Evolutionary conservation across 2,113 vertebrate species (phyloP).

Genomic region (Camelus bactrianus): DNA sequence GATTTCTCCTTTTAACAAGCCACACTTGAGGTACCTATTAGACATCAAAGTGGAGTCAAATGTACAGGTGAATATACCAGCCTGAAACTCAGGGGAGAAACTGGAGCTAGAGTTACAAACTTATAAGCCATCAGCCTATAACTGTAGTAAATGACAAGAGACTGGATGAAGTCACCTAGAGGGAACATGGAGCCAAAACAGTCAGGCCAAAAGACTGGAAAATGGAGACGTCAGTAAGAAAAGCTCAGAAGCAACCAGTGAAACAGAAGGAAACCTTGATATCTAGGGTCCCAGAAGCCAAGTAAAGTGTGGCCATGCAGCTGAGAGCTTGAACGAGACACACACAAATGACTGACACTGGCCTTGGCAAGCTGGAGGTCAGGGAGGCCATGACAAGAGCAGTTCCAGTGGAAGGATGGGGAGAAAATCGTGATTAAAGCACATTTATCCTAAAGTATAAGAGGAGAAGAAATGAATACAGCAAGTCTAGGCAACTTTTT

Average conservation of each 20-base stretch:
- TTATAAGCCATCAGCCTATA: background rate
- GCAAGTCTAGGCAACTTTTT: background rate
- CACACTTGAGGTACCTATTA: background rate
- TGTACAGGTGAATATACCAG: background rate
- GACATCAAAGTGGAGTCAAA: background rate
- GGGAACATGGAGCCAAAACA: background rate
- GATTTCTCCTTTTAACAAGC: background rate
- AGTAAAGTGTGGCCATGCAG: accelerated
- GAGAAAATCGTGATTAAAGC: background rate
- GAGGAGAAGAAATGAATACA: background rate
- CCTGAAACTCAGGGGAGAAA: background rate
- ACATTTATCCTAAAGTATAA: background rate
- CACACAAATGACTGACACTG: background rate
- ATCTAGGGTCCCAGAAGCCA: background rate
- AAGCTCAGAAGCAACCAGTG: background rate
- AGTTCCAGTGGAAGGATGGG: background rate
- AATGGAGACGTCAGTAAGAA: background rate
- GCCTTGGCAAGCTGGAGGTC: background rate
- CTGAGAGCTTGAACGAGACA: background rate
- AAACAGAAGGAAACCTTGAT: background rate
- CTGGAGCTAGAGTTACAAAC: background rate
- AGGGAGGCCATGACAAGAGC: background rate
- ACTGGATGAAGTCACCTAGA: background rate
- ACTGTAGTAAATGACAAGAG: background rate
- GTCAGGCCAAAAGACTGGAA: background rate